A percentile compares a stretch with the other conserved stretches of the same genome.
Conservation (phyloP, 2,113 vertebrate species). For the Tapirus terrestris region DNA sequence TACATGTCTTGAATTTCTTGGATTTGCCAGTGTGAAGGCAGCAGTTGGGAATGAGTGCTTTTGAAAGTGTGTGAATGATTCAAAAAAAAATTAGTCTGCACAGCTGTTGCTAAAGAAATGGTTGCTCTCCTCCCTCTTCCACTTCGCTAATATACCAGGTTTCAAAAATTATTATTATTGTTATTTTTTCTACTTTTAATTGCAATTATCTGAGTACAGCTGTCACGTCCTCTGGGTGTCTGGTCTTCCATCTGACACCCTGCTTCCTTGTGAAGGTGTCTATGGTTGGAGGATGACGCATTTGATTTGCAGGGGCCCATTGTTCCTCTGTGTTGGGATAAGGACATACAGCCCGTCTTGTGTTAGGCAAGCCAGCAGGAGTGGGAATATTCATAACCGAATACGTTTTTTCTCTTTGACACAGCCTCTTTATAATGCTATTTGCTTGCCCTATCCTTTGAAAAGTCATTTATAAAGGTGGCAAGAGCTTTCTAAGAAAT, state of each 20-base stretch:
- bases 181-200: conserved; percentile 24
- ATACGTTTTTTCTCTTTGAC: neutral
- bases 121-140: neutral
- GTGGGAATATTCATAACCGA: conserved; percentile 41
- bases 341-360: conserved; percentile 65
- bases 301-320: conserved; percentile 65
- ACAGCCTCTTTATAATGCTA: neutral
- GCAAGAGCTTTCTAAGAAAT: conserved; percentile 56
- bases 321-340: conserved; percentile 64
- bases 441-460: neutral
- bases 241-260: conserved; percentile 74
- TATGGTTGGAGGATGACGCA: neutral
- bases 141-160: conserved; percentile 18
- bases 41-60: conserved; percentile 59
- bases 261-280: conserved; percentile 58
- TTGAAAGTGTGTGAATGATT: conserved; percentile 55
- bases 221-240: conserved; percentile 74
- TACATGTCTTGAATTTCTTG: conserved; percentile 74
- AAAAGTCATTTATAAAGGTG: neutral
- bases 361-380: conserved; percentile 33
- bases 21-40: conserved; percentile 45
- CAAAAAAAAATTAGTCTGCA: neutral
- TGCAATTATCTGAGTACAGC: conserved; percentile 78
- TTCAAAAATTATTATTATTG: neutral
- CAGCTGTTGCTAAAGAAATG: conserved; percentile 59